Base-by-base conservation (phyloP, 2,888 invertebrate species). In the Acanthacorydalis orientalis region DNA sequence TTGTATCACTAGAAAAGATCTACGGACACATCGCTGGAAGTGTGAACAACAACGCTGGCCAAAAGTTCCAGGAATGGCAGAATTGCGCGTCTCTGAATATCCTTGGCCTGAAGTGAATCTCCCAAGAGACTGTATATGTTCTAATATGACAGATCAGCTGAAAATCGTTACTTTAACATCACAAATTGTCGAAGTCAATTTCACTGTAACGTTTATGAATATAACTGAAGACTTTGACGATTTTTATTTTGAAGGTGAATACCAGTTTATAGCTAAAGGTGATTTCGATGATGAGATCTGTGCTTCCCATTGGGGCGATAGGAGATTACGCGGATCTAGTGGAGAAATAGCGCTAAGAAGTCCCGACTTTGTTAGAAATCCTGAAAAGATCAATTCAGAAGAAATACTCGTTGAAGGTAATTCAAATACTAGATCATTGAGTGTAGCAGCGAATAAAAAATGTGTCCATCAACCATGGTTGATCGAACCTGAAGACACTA, bases 381-480 rank as follows among this genome's bases (percentile, higher is more conserved):
- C 70, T 47, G 69, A 70, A 57, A 64, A 46, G 9, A 49, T 70
- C 44, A 62, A 70, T 23, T 68, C 69, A 4, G 71, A 72, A 52
- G 63, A 70, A 52, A 65, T 71, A 53, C 68, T 71, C 10, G 67
- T 71, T 48, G 45, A 49, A 44, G 41, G 49, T 50, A 48, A 53
- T 50, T 72, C 74, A 55, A 72, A 73, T 48, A 69, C 69, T 2
- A 64, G 69, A 55, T 70, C 69, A 8, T 69, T 69, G 57, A 74
- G 75, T 33, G 71, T 73, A 23, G 61, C 62, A 1, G 56, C 57
- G 1, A 59, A 61, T 9, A 69, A 69, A 12, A 47, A 43, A 48
- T 84, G 84, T 60, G 74, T 80, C 31, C 78, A 80, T 57, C 77
- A 82, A 58, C 84, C 84, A 1, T 85, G 84, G 84, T 65, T 84